Percentiles rank a stretch among this genome's conserved stretches.
These are phyloP conservation scores for Megaceryle alcyon DNA, from an alignment of 2,797 vertebrate genomes.

Conservation along the genomic window DNA sequence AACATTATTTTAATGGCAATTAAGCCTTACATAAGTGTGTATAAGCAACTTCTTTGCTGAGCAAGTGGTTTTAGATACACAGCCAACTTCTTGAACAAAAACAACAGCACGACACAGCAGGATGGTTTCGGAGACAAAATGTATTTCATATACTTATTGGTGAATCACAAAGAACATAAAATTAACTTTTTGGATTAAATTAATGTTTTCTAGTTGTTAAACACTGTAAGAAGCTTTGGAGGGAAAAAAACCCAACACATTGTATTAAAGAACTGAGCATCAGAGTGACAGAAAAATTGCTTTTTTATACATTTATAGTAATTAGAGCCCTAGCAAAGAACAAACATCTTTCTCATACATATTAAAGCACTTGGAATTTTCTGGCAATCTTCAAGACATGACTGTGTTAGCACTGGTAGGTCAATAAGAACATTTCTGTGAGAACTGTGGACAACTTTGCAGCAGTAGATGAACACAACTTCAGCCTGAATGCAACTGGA, in stretches of 20 bases:
- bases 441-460: background rate
- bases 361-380: background rate
- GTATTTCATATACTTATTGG: background rate
- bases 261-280: background rate
- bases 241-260: background rate
- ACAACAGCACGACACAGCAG: background rate
- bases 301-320: background rate
- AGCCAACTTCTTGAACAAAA: background rate
- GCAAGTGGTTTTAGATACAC: background rate
- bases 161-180: background rate
- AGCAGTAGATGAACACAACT: background rate
- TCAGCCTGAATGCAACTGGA: background rate
- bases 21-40: background rate
- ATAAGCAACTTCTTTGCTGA: background rate
- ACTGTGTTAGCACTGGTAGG: background rate
- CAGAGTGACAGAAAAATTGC: background rate
- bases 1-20: background rate
- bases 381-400: background rate
- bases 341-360: background rate
- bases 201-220: background rate
- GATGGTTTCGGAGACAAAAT: background rate
- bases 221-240: background rate
- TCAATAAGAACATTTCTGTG: background rate
- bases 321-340: background rate
- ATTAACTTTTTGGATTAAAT: background rate